Evolutionary conservation across 2,797 vertebrate species (phyloP), one percentile per base, ranked within the genome.

Genomic region (Limosa lapponica): DNA sequence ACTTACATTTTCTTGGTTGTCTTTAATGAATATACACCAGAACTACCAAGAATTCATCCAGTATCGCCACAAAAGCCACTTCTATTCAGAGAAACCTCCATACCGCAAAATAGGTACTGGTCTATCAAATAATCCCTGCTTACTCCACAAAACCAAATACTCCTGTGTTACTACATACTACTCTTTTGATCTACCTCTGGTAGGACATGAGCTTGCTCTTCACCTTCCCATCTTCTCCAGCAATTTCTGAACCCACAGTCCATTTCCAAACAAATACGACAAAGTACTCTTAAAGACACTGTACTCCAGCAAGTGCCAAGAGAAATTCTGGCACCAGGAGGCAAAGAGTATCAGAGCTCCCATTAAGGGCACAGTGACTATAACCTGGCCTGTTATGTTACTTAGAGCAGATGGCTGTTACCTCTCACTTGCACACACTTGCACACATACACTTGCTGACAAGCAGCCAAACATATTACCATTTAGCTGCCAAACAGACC

Each of bases 311-410:
- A 25, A 30, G 23, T 8, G n/a, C 19, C 61, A 61, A 12, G 36
- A 64, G 52, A 44, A 48, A 10, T n/a, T 22, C 69, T 18, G 41
- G 57, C 25, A 36, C 16, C 0, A 0, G 10, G 28, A 30, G 51
- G 7, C 34, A n/a, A 24, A 27, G 37, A 34, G 28, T 2, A 17
- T 3, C 10, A 46, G 6, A 4, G 11, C 13, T 39, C 15, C 3
- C 11, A 5, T 27, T 7, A 11, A 18, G 6, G 41, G 23, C 65
- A 9, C 11, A 32, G 48, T 0, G 16, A 12, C 2, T 7, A 4
- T 30, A 83, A 41, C 55, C 54, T 19, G 15, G 52, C 15, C 58
- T 16, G 23, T 4, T 14, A 41, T 1, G 20, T 15, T 57, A 30
- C 6, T 3, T 16, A 32, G 55, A 43, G 32, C 10, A 44, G 36